phyloP scores from a whole-genome alignment of 2,113 vertebrate species.

The Onychorhynchus coronatus region DNA sequence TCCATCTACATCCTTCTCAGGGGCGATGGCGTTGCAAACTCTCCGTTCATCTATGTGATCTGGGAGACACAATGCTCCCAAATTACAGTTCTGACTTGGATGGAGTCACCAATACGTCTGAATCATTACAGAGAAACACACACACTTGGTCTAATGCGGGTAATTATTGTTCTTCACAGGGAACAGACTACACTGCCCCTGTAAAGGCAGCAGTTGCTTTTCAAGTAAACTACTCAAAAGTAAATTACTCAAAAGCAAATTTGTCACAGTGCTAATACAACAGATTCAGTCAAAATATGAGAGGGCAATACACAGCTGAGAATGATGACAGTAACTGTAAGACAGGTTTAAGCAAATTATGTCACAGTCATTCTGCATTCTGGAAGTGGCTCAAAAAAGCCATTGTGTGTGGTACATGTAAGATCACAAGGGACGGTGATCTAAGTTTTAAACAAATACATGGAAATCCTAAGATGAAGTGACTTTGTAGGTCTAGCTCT shows the following conservation, averaged over 20 bases:
- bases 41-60: conserved; percentile 85
- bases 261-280: not conserved
- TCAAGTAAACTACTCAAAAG: not conserved
- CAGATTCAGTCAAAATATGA: not conserved
- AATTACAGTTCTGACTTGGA: not conserved
- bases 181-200: not conserved
- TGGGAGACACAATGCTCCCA: conserved; percentile 31
- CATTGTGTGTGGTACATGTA: not conserved
- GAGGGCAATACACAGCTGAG: not conserved
- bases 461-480: not conserved
- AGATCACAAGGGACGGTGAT: not conserved
- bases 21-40: conserved; percentile 85
- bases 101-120: not conserved
- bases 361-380: not conserved
- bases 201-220: not conserved
- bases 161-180: not conserved
- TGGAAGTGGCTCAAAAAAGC: not conserved
- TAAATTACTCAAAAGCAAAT: not conserved
- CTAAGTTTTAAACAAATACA: not conserved
- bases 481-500: not conserved
- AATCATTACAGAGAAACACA: not conserved
- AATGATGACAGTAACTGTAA: accelerated
- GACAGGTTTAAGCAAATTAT: not conserved
- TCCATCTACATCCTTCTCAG: conserved; percentile 92
- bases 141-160: accelerated